Base-by-base conservation (phyloP, 2,888 invertebrate genomes). In the Nezara viridula region DNA sequence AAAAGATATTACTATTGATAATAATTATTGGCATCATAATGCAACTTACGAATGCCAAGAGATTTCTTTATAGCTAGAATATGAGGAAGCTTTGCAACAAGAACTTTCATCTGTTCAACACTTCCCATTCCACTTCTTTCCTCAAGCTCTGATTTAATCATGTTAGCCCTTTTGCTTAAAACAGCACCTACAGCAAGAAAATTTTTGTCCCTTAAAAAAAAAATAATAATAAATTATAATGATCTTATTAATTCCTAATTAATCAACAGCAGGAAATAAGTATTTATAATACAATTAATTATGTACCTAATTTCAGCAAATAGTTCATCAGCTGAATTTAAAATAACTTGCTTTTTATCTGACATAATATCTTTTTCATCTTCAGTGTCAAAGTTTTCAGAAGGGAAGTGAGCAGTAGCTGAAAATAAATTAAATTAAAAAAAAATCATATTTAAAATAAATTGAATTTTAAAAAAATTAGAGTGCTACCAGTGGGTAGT, bases 101-200 rank as follows among this genome's bases (percentile, higher is more conserved):
- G 98, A 92, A 97, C 95, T 92, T 98, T 98, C 93, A 99, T 97
- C 93, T 98, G 98, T 92, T 97, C 97, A n/a, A 99, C 96, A 0
- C 98, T 96, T 89, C 97, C 96, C 86, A 92, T 92, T 86, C 95
- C 95, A 92, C 97, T 96, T 49, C 96, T 95, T 92, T 98, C 97
- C 93, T 98, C 96, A 92, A 98, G 94, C 92, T 98, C 97, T 0
- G 95, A 95, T 90, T 97, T 96, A 88, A 99, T 97, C 12, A 96
- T 94, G 92, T 96, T 97, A 0, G 98, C 98, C 92, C 97, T 98
- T 92, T 96, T 96, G 4, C 97, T 96, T 1, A 99, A 94, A 24
- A 96, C 95, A 66, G 96, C 95, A 7, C 98, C 98, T 12, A 98
- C 96, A 90, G 97, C 96, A 92, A 97, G 97, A 92, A 99, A 98